Evolutionary conservation across 2,113 vertebrate genomes (phyloP).

Genomic region (Serilophus lunatus): DNA sequence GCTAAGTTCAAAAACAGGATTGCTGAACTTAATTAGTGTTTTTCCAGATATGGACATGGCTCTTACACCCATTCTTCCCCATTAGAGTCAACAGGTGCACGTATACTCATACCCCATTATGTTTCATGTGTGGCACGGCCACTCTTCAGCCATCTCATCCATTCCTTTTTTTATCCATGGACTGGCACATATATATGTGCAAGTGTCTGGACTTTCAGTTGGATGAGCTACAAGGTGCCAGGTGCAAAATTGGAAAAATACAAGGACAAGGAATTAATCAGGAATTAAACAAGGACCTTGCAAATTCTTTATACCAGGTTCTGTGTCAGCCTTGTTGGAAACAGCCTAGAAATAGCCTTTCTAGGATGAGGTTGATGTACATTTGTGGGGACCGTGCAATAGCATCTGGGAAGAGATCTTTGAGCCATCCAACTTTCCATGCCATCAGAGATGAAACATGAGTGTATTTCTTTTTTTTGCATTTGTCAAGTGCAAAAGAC

Average conservation of each 20-base stretch:
- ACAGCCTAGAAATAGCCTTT: not conserved
- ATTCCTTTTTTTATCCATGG: not conserved
- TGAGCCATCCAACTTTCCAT: not conserved
- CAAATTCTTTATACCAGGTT: not conserved
- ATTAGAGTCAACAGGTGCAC: not conserved
- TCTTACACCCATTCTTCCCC: not conserved
- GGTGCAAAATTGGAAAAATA: not conserved
- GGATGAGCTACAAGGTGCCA: not conserved
- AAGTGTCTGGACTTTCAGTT: not conserved
- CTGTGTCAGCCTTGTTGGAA: not conserved
- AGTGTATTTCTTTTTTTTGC: not conserved
- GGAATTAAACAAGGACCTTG: not conserved
- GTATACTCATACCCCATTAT: not conserved
- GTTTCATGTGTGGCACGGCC: rapidly evolving
- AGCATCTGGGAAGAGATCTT: not conserved
- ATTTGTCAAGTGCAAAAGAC: not conserved
- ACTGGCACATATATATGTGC: not conserved
- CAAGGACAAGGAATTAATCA: not conserved
- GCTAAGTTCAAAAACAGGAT: not conserved
- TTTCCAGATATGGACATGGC: not conserved
- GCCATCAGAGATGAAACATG: not conserved
- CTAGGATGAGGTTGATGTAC: not conserved
- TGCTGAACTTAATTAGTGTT: not conserved
- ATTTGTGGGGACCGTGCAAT: not conserved
- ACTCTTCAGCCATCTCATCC: not conserved